Evolutionary conservation across 2,888 invertebrate genomes (phyloP).

Genomic region (Dryocosmus kuriphilus): DNA sequence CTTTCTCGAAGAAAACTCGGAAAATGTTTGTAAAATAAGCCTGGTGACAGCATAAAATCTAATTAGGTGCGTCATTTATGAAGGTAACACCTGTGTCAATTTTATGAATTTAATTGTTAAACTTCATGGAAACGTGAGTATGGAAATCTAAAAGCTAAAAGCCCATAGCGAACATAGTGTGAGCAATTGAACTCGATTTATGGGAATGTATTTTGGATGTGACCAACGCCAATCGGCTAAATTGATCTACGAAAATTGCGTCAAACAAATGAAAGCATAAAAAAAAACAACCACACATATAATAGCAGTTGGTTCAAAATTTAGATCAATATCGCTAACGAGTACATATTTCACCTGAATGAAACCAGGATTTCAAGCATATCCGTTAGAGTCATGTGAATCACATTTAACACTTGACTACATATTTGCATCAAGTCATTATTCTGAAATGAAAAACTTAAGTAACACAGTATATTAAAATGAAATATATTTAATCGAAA

Average conservation of each 20-base stretch:
- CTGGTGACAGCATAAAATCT: too few species aligned
- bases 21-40: too few species aligned
- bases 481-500: background rate
- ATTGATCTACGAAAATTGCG: slow-evolving; percentile 28
- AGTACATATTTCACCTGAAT: slow-evolving; percentile 13
- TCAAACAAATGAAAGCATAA: background rate
- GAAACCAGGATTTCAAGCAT: background rate
- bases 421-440: background rate
- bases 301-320: background rate
- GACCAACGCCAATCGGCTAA: slow-evolving; percentile 15
- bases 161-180: background rate
- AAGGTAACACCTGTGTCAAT: too few species aligned
- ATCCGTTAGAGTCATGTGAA: background rate
- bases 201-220: background rate
- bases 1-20: too few species aligned
- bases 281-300: background rate
- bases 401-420: background rate
- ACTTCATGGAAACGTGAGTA: background rate
- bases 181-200: slow-evolving; percentile 3
- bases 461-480: background rate
- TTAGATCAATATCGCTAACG: slow-evolving; percentile 9
- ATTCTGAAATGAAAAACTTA: background rate
- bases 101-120: background rate
- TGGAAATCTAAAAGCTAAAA: background rate
- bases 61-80: too few species aligned